phyloP scores from a whole-genome alignment of 1,140 invertebrate species.

The Rhyzopertha dominica region DNA sequence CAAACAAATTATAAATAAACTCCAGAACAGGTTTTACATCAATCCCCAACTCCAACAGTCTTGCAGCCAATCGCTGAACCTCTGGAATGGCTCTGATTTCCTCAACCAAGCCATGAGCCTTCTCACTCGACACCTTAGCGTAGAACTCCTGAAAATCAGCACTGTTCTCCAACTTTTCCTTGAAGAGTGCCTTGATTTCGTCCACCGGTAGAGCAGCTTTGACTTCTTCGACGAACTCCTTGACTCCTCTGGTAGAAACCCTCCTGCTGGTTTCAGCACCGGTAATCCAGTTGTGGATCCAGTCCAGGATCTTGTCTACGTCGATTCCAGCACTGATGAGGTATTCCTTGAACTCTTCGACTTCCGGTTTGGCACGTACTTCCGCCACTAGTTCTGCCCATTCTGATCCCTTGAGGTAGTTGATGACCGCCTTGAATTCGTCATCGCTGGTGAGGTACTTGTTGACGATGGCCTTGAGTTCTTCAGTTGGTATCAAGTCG shows the following conservation, averaged over 20 bases:
- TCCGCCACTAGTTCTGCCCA: constrained; percentile 20
- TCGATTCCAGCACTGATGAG: constrained; percentile 19
- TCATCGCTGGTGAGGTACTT: constrained; percentile 27
- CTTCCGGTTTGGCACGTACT: constrained; percentile 21
- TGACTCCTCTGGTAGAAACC: constrained; percentile 9
- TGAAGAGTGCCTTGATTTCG: constrained; percentile 15
- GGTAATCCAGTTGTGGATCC: constrained; percentile 10
- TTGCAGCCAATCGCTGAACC: constrained; percentile 6
- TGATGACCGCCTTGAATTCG: constrained; percentile 29
- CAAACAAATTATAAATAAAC: constrained; percentile 18
- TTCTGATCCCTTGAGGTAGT: constrained; percentile 27
- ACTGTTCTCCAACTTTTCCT: constrained; percentile 20
- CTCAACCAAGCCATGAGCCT: constrained; percentile 16
- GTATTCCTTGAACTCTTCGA: constrained; percentile 18
- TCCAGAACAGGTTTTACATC: constrained; percentile 15
- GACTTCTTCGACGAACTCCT: constrained; percentile 22
- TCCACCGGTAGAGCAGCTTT: constrained; percentile 20
- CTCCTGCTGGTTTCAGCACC: constrained; percentile 2
- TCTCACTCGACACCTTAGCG: constrained; percentile 14
- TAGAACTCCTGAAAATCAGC: constrained; percentile 20
- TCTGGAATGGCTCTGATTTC: constrained; percentile 5
- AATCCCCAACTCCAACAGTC: constrained; percentile 14
- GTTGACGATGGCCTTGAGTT: constrained; percentile 20
- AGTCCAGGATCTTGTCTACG: constrained; percentile 16
- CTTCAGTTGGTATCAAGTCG: constrained; percentile 17